Evolutionary conservation across 2,888 invertebrate species (phyloP).

Genomic region (Pachydiplax longipennis): DNA sequence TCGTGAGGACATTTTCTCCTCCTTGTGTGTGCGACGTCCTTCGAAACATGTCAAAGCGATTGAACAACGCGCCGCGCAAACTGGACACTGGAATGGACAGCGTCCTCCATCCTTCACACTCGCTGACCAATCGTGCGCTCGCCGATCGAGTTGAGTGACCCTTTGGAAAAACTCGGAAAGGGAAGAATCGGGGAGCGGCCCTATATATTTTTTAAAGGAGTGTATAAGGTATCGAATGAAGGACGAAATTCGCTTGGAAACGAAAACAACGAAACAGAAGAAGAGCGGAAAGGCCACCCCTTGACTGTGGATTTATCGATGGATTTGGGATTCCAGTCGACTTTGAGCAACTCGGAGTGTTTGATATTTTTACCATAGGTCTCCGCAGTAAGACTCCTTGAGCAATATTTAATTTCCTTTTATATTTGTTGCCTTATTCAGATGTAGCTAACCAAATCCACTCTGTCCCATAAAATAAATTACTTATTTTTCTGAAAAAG

Average conservation of each 20-base stretch:
- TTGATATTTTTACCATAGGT: no score
- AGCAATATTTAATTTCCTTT: no score
- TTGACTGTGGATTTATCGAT: no score
- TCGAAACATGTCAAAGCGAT: conserved; percentile 1
- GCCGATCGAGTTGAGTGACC: background rate
- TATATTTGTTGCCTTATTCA: no score
- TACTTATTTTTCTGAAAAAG: no score
- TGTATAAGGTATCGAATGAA: background rate
- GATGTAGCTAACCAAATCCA: no score
- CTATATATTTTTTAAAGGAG: background rate
- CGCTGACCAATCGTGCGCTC: background rate
- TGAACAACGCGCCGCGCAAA: background rate
- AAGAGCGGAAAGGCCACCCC: background rate
- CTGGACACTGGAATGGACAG: background rate
- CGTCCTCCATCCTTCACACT: background rate
- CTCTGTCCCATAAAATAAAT: no score
- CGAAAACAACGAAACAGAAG: background rate
- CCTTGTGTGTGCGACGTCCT: background rate
- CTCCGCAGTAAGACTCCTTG: no score
- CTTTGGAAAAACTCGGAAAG: background rate
- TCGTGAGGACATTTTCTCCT: background rate
- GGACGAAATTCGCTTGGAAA: background rate
- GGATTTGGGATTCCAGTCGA: no score
- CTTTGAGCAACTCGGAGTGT: no score
- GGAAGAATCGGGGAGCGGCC: background rate